Evolutionary conservation across 2,888 invertebrate species (phyloP).

Genomic region (Phalera bucephala): DNA sequence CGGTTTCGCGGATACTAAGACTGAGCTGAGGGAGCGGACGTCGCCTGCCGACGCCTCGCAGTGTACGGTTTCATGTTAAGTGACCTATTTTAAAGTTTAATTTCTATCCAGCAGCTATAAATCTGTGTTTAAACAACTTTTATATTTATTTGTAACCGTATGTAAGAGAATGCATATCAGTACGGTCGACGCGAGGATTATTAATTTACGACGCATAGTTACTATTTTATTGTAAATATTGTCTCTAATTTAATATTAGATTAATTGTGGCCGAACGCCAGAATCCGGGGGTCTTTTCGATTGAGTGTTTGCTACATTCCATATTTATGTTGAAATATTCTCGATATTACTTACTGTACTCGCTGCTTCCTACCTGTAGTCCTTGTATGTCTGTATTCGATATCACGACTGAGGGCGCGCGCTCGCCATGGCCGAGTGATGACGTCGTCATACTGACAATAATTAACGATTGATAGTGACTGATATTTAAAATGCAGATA

Average conservation of each 20-base stretch:
- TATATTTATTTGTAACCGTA: conserved; percentile 74
- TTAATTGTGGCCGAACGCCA: conserved; percentile 68
- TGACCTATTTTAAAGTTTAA: conserved; percentile 70
- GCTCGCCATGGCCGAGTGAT: conserved; percentile 1
- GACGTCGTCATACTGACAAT: conserved; percentile 46
- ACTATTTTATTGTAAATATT: conserved; percentile 81
- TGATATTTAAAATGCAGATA: conserved; percentile 64
- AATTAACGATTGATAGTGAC: conserved; percentile 56
- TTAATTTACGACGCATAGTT: conserved; percentile 77
- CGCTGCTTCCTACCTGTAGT: conserved; percentile 37
- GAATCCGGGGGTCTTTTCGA: conserved; percentile 74
- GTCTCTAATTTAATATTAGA: conserved; percentile 78
- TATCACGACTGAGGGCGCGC: conserved; percentile 11
- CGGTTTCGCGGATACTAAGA: conserved; percentile 81
- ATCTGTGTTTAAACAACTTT: conserved; percentile 82
- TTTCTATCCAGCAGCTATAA: conserved; percentile 76
- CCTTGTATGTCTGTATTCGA: conserved; percentile 22
- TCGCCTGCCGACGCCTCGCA: conserved; percentile 62
- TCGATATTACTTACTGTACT: conserved; percentile 64
- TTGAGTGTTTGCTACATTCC: conserved; percentile 83
- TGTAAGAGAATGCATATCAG: conserved; percentile 77
- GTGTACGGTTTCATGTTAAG: conserved; percentile 75
- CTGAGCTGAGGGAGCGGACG: conserved; percentile 65
- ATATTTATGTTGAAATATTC: conserved; percentile 82
- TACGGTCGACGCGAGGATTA: conserved; percentile 74